Conservation (phyloP, 23 tunicate genomes). For the Trididemnum clinides region DNA sequence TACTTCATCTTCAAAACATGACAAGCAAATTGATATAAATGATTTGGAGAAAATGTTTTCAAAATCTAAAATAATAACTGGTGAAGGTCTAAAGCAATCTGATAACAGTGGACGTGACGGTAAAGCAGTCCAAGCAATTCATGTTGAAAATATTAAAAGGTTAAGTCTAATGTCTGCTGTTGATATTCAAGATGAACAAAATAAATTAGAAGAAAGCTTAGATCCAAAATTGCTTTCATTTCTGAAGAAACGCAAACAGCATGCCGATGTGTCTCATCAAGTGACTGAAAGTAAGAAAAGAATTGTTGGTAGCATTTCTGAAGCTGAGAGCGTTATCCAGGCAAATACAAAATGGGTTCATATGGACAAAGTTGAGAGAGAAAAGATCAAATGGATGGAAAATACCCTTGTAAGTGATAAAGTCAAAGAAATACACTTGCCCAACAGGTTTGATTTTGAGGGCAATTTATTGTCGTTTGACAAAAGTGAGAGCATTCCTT, state of each 20-base stretch:
- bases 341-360: conserved; percentile 31
- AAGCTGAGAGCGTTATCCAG: background rate
- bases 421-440: background rate
- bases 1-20: too few relatives aligned
- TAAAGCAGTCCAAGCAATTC: conserved; percentile 27
- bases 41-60: background rate
- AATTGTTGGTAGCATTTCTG: background rate
- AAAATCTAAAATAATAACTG: conserved; percentile 9
- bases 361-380: conserved; percentile 63
- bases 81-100: conserved; percentile 19
- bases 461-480: conserved; percentile 57
- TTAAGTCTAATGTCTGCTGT: conserved; percentile 42
- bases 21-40: too few relatives aligned
- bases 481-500: conserved; percentile 37
- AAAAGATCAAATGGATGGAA: conserved; percentile 78
- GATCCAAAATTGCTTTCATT: conserved; percentile 44
- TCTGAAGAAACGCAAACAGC: conserved; percentile 13
- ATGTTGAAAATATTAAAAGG: conserved; percentile 59
- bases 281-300: background rate
- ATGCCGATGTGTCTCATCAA: too few relatives aligned
- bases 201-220: conserved; percentile 28
- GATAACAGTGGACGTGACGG: background rate
- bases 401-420: background rate
- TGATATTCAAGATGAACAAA: conserved; percentile 49
- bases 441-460: conserved; percentile 72